A percentile compares a stretch with the other conserved stretches of the same genome.
Conservation (phyloP, 2,113 vertebrate genomes). For the Heterotilapia buettikoferi region DNA sequence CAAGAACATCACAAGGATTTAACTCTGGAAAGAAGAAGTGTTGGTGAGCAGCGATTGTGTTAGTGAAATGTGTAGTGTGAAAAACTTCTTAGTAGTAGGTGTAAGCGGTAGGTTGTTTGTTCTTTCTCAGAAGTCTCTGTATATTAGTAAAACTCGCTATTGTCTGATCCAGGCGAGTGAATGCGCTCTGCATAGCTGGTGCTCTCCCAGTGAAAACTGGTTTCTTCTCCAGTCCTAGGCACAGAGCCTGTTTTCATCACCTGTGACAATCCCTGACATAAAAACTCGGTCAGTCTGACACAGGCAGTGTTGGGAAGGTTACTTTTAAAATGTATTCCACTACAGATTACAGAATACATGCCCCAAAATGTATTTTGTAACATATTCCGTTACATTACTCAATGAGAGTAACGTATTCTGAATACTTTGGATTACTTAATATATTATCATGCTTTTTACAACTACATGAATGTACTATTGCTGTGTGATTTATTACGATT, state of each 20-base stretch:
- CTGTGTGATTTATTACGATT: not conserved
- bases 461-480: not conserved
- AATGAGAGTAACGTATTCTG: not conserved
- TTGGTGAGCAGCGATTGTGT: not conserved
- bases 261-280: not conserved
- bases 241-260: not conserved
- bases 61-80: not conserved
- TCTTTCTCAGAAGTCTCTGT: not conserved
- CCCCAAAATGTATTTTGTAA: not conserved
- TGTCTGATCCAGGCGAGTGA: not conserved
- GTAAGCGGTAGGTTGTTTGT: not conserved
- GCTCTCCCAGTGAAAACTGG: not conserved
- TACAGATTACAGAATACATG: not conserved
- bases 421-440: not conserved
- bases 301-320: not conserved
- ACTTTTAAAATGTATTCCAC: not conserved
- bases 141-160: not conserved
- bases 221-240: not conserved
- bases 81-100: not conserved
- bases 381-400: not conserved
- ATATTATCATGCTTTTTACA: not conserved
- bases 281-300: not conserved
- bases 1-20: not conserved
- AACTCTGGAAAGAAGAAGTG: not conserved
- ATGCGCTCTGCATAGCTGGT: not conserved